A percentile compares a stretch with the other conserved stretches of the same genome.
Evolutionary conservation across 2,888 invertebrate genomes (phyloP).

Genomic region (Meta bourneti): DNA sequence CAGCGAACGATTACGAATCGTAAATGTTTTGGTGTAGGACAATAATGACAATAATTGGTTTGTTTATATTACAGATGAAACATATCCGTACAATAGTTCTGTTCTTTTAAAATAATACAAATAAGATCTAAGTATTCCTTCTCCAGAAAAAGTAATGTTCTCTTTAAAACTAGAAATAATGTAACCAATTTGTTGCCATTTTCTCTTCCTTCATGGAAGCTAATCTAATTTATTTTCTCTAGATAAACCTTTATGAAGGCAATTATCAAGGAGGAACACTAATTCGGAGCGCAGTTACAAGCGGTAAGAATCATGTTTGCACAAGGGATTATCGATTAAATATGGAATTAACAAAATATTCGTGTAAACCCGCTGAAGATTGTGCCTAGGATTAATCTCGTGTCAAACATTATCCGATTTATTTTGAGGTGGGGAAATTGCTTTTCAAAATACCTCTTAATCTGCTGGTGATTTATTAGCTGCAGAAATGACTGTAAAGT

Average conservation of each 20-base stretch:
- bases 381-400: conserved; percentile 33
- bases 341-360: conserved; percentile 26
- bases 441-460: conserved; percentile 30
- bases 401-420: conserved; percentile 42
- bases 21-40: too few species aligned
- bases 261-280: conserved; percentile 23
- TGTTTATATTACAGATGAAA: too few species aligned
- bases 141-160: background rate
- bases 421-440: conserved; percentile 22
- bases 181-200: background rate
- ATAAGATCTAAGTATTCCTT: background rate
- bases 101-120: background rate
- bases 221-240: background rate
- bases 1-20: too few species aligned
- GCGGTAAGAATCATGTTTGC: conserved; percentile 29
- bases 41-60: too few species aligned
- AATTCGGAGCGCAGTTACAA: conserved; percentile 18
- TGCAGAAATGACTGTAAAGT: background rate
- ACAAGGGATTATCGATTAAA: conserved; percentile 37
- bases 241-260: conserved; percentile 6
- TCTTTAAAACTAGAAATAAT: background rate
- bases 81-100: too few species aligned
- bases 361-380: conserved; percentile 2
- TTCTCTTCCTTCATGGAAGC: background rate
- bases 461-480: conserved; percentile 35